Conservation (phyloP, 2,888 invertebrate species). For the Hydrotaea cyrtoneurina region DNA sequence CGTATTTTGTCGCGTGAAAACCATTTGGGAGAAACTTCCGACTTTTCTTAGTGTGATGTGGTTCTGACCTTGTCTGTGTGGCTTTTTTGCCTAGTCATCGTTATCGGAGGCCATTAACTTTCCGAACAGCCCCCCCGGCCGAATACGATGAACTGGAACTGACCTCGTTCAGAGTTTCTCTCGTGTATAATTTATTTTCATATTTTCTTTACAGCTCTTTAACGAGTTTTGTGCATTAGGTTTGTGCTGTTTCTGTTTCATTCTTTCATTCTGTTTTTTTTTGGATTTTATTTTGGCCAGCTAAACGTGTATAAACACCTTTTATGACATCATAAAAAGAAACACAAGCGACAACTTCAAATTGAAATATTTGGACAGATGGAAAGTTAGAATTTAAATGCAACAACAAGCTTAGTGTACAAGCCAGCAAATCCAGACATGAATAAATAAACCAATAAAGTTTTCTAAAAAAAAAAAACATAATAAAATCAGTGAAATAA, state of each 20-base stretch:
- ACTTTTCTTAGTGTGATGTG: too few species aligned
- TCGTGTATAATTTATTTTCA: constrained; percentile 2
- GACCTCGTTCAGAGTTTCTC: constrained; percentile 5
- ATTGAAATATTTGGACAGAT: constrained; percentile 38
- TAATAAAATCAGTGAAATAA: background rate
- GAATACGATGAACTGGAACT: background rate
- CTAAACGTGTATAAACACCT: constrained; percentile 34
- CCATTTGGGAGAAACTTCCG: too few species aligned
- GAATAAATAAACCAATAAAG: constrained; percentile 13
- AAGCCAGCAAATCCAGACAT: background rate
- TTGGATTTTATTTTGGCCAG: background rate
- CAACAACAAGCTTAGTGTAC: background rate
- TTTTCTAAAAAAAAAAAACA: constrained; percentile 2
- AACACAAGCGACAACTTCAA: background rate
- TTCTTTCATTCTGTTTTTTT: background rate
- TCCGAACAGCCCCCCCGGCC: background rate
- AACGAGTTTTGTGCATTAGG: constrained; percentile 13
- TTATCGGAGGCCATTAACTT: background rate
- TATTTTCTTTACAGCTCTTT: constrained; percentile 19
- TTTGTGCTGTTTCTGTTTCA: background rate
- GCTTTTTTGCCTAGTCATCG: background rate
- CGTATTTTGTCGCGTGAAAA: too few species aligned
- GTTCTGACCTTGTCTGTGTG: background rate
- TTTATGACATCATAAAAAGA: constrained; percentile 33
- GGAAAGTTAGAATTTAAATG: constrained; percentile 14